These are phyloP conservation scores for Drosophila orosa DNA, from an alignment of 1,140 invertebrate species.

Conservation along the genomic window DNA sequence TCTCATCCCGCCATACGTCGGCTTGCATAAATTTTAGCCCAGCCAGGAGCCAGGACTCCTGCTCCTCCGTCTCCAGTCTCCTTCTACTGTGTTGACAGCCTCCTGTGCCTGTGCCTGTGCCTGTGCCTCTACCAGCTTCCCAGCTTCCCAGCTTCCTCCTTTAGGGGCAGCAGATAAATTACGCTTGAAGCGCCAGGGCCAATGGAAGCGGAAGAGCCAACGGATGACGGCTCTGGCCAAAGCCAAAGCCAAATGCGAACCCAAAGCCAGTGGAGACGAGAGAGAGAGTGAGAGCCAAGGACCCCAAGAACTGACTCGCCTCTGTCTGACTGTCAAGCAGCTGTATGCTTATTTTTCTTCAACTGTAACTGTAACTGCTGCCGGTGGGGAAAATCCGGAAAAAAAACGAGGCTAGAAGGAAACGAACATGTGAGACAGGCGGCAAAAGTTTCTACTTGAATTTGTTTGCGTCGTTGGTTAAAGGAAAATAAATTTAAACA, in stretches of 20 bases:
- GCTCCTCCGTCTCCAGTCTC: slow-evolving; percentile 29
- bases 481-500: slow-evolving; percentile 4
- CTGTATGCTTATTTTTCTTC: slow-evolving; percentile 75
- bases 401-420: neutral
- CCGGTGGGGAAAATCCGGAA: slow-evolving; percentile 20
- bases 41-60: neutral
- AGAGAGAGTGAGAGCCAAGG: no score
- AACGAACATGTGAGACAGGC: slow-evolving; percentile 19
- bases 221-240: slow-evolving; percentile 51
- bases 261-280: slow-evolving; percentile 26
- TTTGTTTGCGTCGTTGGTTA: slow-evolving; percentile 3
- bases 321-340: slow-evolving; percentile 59
- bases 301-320: slow-evolving; percentile 20
- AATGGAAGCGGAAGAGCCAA: slow-evolving; percentile 73
- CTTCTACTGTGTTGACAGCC: slow-evolving; percentile 48
- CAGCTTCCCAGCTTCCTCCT: slow-evolving; percentile 2
- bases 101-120: slow-evolving; percentile 6
- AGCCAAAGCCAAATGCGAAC: slow-evolving; percentile 29
- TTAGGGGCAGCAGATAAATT: slow-evolving; percentile 67
- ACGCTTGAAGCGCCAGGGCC: slow-evolving; percentile 60
- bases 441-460: slow-evolving; percentile 48
- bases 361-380: slow-evolving; percentile 49
- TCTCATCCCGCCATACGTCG: slow-evolving; percentile 64
- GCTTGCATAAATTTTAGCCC: slow-evolving; percentile 67
- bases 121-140: neutral